Evolutionary conservation across 2,797 vertebrate genomes (phyloP), one percentile per base, ranked within the genome.

Genomic region (Pseudochirops corinnae): DNA sequence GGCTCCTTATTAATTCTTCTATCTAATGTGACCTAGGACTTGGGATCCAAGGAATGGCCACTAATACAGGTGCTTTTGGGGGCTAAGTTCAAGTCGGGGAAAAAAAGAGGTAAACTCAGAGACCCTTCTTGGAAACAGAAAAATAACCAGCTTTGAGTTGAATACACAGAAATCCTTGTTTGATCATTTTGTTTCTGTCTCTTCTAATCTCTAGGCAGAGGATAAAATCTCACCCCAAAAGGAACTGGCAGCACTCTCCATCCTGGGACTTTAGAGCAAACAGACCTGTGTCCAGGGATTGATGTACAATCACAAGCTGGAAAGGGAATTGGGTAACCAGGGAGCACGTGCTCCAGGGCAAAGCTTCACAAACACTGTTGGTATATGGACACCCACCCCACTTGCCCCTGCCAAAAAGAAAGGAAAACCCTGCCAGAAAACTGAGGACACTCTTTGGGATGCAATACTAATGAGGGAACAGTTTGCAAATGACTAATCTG

Each of bases 401-500:
- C n/a, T 96, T 46, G 90, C 6, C 94, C 90, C 46, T 93, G 55
- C 21, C 91, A 92, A 82, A 31, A 60, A 93, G 56, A 56, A 46
- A 60, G 53, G 39, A 33, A 29, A n/a, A 9, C 3, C 93, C 92
- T 56, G 52, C 46, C 50, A 94, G 55, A 96, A 82, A 91, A 96
- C n/a, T 46, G 16, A 16, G 31, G 39, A 95, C 58, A 14, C 92
- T 60, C 14, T 87, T 57, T 14, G 12, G 26, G 29, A 12, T 93
- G 0, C 91, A 55, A 96, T 62, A 46, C 26, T 50, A 92, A 50
- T 26, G 26, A 97, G 92, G 55, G 29, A 93, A 82, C n/a, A 39
- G 16, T 56, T 90, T 57, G 67, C n/a, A 90, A 94, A 55, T 94
- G 95, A 96, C 95, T 94, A 24, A 96, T 95, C 50, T 16, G 93